A percentile compares a stretch with the other conserved stretches of the same genome.
These are phyloP conservation scores for Quadriops clusia DNA, from an alignment of 2,888 invertebrate species.

Conservation along the genomic window DNA sequence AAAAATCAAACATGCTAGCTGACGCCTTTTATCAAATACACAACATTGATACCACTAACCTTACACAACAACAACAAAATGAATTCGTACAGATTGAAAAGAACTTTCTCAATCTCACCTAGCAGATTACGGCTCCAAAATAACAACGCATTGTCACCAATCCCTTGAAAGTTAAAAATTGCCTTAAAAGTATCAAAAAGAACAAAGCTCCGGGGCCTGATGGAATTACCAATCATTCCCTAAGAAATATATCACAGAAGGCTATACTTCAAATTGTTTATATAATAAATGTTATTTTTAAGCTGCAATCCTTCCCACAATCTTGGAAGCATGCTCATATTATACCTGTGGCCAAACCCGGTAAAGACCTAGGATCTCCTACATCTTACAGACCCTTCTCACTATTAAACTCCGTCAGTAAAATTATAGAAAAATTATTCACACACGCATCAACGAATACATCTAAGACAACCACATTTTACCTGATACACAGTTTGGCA, in stretches of 20 bases:
- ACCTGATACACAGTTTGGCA: conserved; percentile 21
- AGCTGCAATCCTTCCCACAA: conserved; percentile 15
- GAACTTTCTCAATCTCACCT: not conserved
- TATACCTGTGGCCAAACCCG: conserved; percentile 15
- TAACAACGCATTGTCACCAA: not conserved
- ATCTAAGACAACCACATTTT: conserved; percentile 8
- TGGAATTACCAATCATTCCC: not conserved
- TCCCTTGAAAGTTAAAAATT: not conserved
- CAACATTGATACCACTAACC: not conserved
- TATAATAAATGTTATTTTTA: no score
- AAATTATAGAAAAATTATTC: conserved; percentile 12
- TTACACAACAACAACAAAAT: not conserved
- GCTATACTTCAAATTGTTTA: conserved; percentile 16
- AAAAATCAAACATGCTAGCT: not conserved
- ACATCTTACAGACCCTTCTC: conserved; percentile 14
- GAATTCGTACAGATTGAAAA: not conserved
- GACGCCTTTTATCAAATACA: not conserved
- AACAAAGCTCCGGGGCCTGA: not conserved
- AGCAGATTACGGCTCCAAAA: not conserved
- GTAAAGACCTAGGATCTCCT: conserved; percentile 7
- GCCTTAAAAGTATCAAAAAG: not conserved
- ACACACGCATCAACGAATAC: conserved; percentile 5
- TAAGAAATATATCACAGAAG: conserved; percentile 10
- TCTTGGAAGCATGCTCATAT: conserved; percentile 16
- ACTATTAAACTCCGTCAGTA: conserved; percentile 10